Percentiles rank a stretch among this genome's conserved stretches.
Conservation (phyloP, 2,113 vertebrate species). For the Malurus alboscapulatus region DNA sequence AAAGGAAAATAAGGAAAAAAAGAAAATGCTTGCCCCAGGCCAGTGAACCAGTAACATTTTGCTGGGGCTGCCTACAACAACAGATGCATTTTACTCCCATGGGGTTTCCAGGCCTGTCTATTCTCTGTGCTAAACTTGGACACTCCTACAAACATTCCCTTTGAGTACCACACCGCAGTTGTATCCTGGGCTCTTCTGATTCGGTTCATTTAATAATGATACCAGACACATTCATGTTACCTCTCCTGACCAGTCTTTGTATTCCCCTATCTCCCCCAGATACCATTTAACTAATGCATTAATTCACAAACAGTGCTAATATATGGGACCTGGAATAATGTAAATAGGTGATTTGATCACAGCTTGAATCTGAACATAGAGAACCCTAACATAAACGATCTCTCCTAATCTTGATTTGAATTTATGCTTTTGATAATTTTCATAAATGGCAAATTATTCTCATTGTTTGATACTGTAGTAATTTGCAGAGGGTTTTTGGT, state of each 20-base stretch:
- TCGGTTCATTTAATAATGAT: not conserved
- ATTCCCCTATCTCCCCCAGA: not conserved
- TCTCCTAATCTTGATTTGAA: not conserved
- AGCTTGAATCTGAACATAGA: not conserved
- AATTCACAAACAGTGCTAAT: not conserved
- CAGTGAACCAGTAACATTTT: slow-evolving; percentile 52
- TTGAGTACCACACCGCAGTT: slow-evolving; percentile 2
- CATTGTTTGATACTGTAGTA: not conserved
- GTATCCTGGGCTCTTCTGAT: not conserved
- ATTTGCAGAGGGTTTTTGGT: not conserved
- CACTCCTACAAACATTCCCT: not conserved
- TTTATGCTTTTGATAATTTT: not conserved
- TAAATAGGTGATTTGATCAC: not conserved
- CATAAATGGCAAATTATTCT: not conserved
- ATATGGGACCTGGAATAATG: not conserved
- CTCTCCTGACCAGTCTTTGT: not conserved
- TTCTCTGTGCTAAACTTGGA: slow-evolving; percentile 52
- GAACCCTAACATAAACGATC: not conserved
- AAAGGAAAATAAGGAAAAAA: not conserved
- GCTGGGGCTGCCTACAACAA: slow-evolving; percentile 26
- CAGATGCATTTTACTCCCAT: slow-evolving; percentile 17
- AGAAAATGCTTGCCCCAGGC: slow-evolving; percentile 28
- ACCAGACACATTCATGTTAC: not conserved
- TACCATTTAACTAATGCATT: not conserved
- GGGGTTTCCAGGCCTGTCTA: slow-evolving; percentile 5